Evolutionary conservation across 2,113 vertebrate genomes (phyloP).

Genomic region (Saiga tatarica): DNA sequence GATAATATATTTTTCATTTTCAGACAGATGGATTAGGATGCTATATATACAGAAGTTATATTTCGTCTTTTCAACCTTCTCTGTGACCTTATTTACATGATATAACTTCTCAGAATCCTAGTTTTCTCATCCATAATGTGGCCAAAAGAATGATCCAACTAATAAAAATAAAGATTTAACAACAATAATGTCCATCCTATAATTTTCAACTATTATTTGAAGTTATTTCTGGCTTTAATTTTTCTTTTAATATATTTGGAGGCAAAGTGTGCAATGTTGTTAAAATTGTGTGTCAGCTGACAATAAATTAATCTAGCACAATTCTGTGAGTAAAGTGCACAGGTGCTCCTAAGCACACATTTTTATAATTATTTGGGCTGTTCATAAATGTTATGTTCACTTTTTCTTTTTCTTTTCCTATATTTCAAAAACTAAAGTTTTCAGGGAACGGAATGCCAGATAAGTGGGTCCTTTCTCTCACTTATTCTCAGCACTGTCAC

Average conservation of each 20-base stretch:
- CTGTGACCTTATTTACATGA: neutral
- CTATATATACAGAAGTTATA: neutral
- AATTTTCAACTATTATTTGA: neutral
- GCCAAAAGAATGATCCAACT: neutral
- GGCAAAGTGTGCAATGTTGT: neutral
- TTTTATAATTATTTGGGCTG: slow-evolving; percentile 27
- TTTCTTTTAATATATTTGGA: neutral
- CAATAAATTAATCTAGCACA: slow-evolving; percentile 4
- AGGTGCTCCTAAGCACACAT: neutral
- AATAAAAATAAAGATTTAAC: neutral
- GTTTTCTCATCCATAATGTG: neutral
- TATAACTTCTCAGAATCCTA: neutral
- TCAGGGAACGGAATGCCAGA: neutral
- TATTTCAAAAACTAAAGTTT: slow-evolving; percentile 14
- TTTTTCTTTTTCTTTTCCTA: neutral
- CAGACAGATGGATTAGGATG: neutral
- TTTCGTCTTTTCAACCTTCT: neutral
- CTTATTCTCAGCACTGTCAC: neutral
- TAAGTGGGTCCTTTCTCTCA: neutral
- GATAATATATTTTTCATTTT: neutral
- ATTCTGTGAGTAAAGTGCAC: neutral
- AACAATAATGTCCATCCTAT: neutral
- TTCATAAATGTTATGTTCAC: neutral
- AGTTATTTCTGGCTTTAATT: neutral
- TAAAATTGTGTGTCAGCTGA: neutral